A percentile compares a stretch with the other conserved stretches of the same genome.
Evolutionary conservation across 2,797 vertebrate genomes (phyloP).

Genomic region (Rousettus madagascariensis): DNA sequence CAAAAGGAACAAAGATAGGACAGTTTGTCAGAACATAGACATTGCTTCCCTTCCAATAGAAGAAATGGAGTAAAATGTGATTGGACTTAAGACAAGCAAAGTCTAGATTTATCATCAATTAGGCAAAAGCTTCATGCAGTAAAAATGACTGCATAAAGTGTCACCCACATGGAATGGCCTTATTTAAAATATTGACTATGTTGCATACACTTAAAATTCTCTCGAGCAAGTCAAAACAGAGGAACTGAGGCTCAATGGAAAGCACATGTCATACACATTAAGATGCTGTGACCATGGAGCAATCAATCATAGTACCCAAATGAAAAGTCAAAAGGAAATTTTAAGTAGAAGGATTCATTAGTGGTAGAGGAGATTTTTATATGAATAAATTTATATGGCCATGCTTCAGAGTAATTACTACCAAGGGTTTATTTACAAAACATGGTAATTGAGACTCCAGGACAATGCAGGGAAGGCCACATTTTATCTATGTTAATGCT

Average conservation of each 20-base stretch:
- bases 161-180: neutral
- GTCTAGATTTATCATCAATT: neutral
- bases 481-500: neutral
- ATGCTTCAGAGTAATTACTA: neutral
- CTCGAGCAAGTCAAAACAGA: neutral
- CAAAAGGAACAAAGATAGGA: neutral
- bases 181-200: neutral
- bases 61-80: neutral
- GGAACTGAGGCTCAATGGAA: neutral
- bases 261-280: neutral
- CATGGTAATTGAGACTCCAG: neutral
- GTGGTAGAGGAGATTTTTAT: neutral
- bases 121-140: neutral
- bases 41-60: neutral
- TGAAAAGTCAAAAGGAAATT: neutral
- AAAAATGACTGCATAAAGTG: slow-evolving; percentile 9
- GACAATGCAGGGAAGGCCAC: neutral
- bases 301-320: neutral
- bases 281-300: neutral
- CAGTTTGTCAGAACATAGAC: neutral
- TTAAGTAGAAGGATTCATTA: neutral
- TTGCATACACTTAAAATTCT: neutral
- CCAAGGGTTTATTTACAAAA: neutral
- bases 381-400: neutral
- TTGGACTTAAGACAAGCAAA: neutral